Evolutionary conservation across 2,797 vertebrate genomes (phyloP), one percentile per base, ranked within the genome.

Genomic region (Gouania willdenowi): DNA sequence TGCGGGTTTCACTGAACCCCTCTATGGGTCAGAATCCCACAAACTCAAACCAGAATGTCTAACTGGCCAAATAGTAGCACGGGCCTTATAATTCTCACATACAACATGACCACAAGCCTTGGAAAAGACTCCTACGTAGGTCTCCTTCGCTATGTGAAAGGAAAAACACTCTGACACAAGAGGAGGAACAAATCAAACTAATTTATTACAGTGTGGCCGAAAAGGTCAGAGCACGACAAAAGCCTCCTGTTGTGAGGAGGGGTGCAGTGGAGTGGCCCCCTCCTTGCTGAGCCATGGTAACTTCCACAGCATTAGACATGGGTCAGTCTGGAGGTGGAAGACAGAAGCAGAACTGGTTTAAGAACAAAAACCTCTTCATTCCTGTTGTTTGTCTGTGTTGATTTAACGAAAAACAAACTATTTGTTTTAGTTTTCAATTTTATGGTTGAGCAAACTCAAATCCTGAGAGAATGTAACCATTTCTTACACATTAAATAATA

Each of bases 221-320:
- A 70, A 75, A 80, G 83, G 82, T 85, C 79, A 74, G 56, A 54
- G 72, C 38, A 14, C 74, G 67, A 89, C 84, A 86, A 87, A 84
- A 77, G 67, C 45, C 78, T 74, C 83, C 84, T 84, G 84, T 83
- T 87, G 84, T 66, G 85, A 86, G 56, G 66, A 72, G 58, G 63
- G 74, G 64, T 64, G 66, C 56, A 24, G 62, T 54, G 56, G 59
- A 77, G 76, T 53, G 57, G 29, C 49, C 59, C 55, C 64, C 42
- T 47, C 62, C 34, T 14, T 51, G 52, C 47, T 35, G 47, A 46
- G 59, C 46, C 66, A 46, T 51, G 34, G 45, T 48, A 65, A 70
- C 71, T 44, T 44, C 38, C 6, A 51, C 55, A 20, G 66, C 64
- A 73, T 83, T 82, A 71, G 81, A 77, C 80, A 84, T 75, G 77